These are phyloP conservation scores for Drosophila bocki DNA, from an alignment of 1,140 invertebrate genomes.

Conservation along the genomic window DNA sequence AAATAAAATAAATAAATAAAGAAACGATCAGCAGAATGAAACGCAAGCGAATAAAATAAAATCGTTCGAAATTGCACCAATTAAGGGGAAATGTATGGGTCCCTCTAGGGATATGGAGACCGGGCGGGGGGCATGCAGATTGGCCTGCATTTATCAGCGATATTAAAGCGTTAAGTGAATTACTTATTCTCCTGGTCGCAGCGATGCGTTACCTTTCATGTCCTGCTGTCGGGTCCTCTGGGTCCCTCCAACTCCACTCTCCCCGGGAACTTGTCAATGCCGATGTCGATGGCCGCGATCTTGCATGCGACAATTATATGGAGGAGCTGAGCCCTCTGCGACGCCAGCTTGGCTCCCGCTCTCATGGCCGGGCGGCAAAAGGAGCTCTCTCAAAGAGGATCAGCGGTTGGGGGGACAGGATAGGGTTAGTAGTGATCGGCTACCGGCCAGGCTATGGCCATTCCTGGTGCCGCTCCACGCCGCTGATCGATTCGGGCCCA, in stretches of 20 bases:
- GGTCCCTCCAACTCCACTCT: not conserved
- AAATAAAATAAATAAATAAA: slow-evolving; percentile 16
- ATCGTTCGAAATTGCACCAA: slow-evolving; percentile 81
- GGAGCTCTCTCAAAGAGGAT: slow-evolving; percentile 27
- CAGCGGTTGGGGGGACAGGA: not conserved
- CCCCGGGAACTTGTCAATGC: slow-evolving; percentile 33
- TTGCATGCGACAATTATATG: slow-evolving; percentile 82
- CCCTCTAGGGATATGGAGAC: not conserved
- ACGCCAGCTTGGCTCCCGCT: slow-evolving; percentile 77
- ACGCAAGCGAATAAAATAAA: slow-evolving; percentile 77
- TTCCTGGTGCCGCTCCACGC: slow-evolving; percentile 48
- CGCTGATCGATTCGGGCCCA: slow-evolving; percentile 80
- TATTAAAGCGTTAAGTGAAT: slow-evolving; percentile 85
- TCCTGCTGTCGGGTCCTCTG: slow-evolving; percentile 49
- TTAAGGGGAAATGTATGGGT: slow-evolving; percentile 70
- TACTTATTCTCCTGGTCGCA: slow-evolving; percentile 73
- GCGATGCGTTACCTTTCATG: slow-evolving; percentile 80
- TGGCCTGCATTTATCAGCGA: slow-evolving; percentile 80
- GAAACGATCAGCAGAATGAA: slow-evolving; percentile 25
- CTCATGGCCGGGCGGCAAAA: slow-evolving; percentile 46
- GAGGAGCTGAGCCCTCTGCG: slow-evolving; percentile 38
- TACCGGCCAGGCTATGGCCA: slow-evolving; percentile 52
- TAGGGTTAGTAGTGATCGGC: slow-evolving; percentile 48
- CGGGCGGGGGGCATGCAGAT: slow-evolving; percentile 27
- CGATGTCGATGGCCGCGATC: slow-evolving; percentile 71